Percentiles rank a stretch among this genome's conserved stretches.
phyloP scores from a whole-genome alignment of 2,113 vertebrate genomes.

The Xiphophorus hellerii region DNA sequence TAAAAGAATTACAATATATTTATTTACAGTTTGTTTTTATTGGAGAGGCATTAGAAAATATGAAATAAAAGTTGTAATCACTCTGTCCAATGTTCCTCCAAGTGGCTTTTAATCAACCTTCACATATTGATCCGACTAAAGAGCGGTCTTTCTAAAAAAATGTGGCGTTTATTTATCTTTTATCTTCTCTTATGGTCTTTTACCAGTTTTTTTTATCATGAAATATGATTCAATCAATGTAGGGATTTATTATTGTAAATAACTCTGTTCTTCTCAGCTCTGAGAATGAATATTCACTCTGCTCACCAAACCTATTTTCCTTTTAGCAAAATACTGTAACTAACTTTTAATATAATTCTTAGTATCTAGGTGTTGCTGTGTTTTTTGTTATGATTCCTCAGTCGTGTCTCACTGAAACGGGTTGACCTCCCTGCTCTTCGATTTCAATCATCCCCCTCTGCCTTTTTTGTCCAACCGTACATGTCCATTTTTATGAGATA shows the following conservation, averaged over 20 bases:
- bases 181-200: neutral
- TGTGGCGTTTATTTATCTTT: neutral
- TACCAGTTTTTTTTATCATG: slow-evolving; percentile 7
- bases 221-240: neutral
- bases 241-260: neutral
- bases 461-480: neutral
- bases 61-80: too few species aligned
- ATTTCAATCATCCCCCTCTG: slow-evolving; percentile 8
- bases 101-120: too few species aligned
- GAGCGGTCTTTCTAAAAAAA: neutral
- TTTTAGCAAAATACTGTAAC: neutral
- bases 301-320: too few species aligned
- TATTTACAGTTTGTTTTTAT: too few species aligned
- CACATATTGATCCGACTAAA: too few species aligned
- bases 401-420: slow-evolving; percentile 17
- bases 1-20: too few species aligned
- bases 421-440: slow-evolving; percentile 16
- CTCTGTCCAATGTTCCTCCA: too few species aligned
- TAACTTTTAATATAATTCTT: neutral
- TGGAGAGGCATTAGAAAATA: too few species aligned
- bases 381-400: slow-evolving; percentile 40
- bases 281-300: too few species aligned
- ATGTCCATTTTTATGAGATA: slow-evolving; percentile 46
- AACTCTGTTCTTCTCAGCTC: too few species aligned
- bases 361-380: slow-evolving; percentile 2